These are phyloP conservation scores for Drosophila suzukii DNA, from an alignment of 1,140 invertebrate species.

Conservation along the genomic window DNA sequence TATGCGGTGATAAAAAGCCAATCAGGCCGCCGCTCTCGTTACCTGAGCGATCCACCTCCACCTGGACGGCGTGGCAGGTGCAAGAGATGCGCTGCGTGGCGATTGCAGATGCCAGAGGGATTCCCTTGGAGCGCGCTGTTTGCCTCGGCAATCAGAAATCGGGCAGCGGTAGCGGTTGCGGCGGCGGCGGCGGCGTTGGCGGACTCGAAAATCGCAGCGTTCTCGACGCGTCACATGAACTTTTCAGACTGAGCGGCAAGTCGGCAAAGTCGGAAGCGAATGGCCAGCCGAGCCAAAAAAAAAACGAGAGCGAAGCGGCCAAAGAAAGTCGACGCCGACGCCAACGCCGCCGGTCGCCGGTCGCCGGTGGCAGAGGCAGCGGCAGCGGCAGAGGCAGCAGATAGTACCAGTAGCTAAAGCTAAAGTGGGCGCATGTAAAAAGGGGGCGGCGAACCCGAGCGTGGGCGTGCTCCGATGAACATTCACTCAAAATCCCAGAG, in stretches of 20 bases:
- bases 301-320: conserved; percentile 31
- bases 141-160: conserved; percentile 23
- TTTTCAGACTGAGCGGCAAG: conserved; percentile 71
- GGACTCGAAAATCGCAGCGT: conserved; percentile 57
- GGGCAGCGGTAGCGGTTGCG: background rate
- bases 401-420: background rate
- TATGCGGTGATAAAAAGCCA: conserved; percentile 37
- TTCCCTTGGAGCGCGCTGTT: conserved; percentile 34
- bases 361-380: conserved; percentile 31
- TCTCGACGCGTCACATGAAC: conserved; percentile 75
- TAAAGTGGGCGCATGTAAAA: conserved; percentile 33
- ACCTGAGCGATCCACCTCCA: conserved; percentile 35
- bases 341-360: conserved; percentile 52
- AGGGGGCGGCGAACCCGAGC: background rate
- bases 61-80: conserved; percentile 24
- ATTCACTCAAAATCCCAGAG: background rate
- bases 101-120: conserved; percentile 48
- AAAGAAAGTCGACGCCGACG: conserved; percentile 48
- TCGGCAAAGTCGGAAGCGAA: conserved; percentile 45
- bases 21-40: conserved; percentile 30
- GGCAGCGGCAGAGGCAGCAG: conserved; percentile 11
- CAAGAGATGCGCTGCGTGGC: conserved; percentile 41
- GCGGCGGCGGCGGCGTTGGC: too few relatives aligned
- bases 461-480: conserved; percentile 9
- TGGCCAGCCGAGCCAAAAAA: conserved; percentile 46